Evolutionary conservation across 2,888 invertebrate species (phyloP).

Genomic region (Incurvaria masculella): DNA sequence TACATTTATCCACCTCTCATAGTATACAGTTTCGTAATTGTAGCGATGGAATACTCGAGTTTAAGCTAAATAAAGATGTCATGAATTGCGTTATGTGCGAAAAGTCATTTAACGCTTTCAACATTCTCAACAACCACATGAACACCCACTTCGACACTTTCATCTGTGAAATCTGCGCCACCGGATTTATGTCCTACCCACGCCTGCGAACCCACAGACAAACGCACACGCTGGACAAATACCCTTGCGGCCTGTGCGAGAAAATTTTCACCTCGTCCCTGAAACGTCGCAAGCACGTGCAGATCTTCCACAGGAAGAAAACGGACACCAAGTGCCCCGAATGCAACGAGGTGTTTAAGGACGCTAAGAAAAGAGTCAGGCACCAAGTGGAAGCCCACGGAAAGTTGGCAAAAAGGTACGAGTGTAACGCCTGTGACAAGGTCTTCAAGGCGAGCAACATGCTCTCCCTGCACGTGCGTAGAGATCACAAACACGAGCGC

Average conservation of each 20-base stretch:
- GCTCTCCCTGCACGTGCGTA: conserved; percentile 33
- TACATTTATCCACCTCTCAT: conserved; percentile 27
- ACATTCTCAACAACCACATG: conserved; percentile 43
- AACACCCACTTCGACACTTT: conserved; percentile 45
- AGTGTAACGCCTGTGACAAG: conserved; percentile 35
- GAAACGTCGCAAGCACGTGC: conserved; percentile 36
- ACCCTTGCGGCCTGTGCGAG: conserved; percentile 40
- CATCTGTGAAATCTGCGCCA: conserved; percentile 45
- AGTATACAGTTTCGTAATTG: conserved; percentile 23
- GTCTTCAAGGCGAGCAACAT: conserved; percentile 39
- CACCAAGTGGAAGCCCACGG: conserved; percentile 43
- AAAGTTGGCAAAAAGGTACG: conserved; percentile 39
- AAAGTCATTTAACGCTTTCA: conserved; percentile 43
- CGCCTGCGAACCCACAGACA: conserved; percentile 39
- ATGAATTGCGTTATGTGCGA: conserved; percentile 39
- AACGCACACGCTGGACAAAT: conserved; percentile 39
- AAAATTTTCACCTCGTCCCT: conserved; percentile 39
- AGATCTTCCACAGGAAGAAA: conserved; percentile 36
- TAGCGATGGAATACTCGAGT: conserved; percentile 12
- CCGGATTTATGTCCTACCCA: conserved; percentile 46
- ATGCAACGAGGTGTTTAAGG: conserved; percentile 42
- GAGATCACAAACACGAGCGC: conserved; percentile 36
- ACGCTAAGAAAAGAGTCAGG: conserved; percentile 45
- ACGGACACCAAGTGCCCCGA: conserved; percentile 45
- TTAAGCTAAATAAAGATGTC: conserved; percentile 29